A percentile compares a stretch with the other conserved stretches of the same genome.
phyloP scores from a whole-genome alignment of 2,888 invertebrate species.

The Rhagonycha lutea region DNA sequence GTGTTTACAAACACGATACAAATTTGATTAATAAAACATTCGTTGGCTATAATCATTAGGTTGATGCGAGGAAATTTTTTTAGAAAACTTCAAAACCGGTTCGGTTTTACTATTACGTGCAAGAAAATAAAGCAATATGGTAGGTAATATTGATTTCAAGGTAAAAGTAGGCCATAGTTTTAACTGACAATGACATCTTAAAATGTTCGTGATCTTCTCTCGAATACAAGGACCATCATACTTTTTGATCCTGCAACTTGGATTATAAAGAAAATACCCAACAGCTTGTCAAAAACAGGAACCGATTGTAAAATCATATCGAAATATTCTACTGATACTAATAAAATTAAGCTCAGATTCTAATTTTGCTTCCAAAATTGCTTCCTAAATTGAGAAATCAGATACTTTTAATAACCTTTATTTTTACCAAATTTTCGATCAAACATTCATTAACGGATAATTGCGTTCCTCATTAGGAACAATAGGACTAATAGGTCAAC shows the following conservation, averaged over 20 bases:
- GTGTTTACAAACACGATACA: neutral
- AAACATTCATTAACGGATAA: neutral
- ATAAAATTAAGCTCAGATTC: too few relatives aligned
- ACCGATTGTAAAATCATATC: neutral
- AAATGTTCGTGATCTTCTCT: neutral
- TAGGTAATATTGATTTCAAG: neutral
- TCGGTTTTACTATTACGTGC: neutral
- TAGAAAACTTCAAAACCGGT: neutral
- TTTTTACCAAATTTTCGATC: neutral
- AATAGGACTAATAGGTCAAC: neutral
- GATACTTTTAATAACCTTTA: neutral
- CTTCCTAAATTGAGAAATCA: neutral
- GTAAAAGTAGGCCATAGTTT: neutral
- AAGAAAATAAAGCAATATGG: neutral
- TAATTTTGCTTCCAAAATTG: too few relatives aligned
- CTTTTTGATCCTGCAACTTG: neutral
- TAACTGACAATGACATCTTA: neutral
- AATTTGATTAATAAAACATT: neutral
- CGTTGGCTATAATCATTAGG: neutral
- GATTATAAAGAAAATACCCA: neutral
- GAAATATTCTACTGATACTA: neutral
- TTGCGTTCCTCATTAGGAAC: neutral
- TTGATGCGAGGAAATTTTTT: neutral
- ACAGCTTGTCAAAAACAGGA: neutral
- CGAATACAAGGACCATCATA: neutral